These are phyloP conservation scores for Habroteleia sp. DNA, from an alignment of 2,888 invertebrate species.

Conservation along the genomic window DNA sequence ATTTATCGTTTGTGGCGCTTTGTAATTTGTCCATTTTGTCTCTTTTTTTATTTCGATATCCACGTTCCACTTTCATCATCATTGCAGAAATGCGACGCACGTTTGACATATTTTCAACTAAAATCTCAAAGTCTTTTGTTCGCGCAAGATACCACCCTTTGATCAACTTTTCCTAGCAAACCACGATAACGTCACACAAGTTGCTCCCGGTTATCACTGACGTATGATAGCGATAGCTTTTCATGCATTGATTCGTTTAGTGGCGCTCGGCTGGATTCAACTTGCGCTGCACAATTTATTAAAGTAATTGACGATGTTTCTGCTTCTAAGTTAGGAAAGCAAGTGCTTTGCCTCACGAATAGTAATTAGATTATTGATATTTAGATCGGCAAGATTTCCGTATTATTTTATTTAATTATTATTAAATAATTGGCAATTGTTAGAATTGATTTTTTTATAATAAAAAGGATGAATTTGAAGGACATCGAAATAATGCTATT, in stretches of 20 bases:
- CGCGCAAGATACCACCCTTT: conserved; percentile 2
- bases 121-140: conserved; percentile 10
- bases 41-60: conserved; percentile 11
- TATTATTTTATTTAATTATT: too few species aligned
- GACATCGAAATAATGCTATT: too few species aligned
- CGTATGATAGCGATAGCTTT: conserved; percentile 17
- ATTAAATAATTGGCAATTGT: too few species aligned
- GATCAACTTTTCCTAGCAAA: conserved; percentile 5
- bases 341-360: conserved; percentile 2
- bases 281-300: conserved; percentile 27
- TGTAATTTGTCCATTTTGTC: conserved; percentile 22
- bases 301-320: conserved; percentile 39
- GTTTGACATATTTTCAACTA: conserved; percentile 21
- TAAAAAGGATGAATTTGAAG: too few species aligned
- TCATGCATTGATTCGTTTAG: conserved; percentile 24
- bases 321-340: background rate
- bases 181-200: background rate
- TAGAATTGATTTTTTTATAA: too few species aligned
- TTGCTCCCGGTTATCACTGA: background rate
- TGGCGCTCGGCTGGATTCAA: conserved; percentile 14
- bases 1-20: conserved; percentile 23
- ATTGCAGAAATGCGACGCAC: conserved; percentile 16
- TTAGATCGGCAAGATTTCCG: background rate
- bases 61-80: conserved; percentile 17
- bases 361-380: conserved; percentile 26